Evolutionary conservation across 2,888 invertebrate species (phyloP).

Genomic region (Autographa pulchrina): DNA sequence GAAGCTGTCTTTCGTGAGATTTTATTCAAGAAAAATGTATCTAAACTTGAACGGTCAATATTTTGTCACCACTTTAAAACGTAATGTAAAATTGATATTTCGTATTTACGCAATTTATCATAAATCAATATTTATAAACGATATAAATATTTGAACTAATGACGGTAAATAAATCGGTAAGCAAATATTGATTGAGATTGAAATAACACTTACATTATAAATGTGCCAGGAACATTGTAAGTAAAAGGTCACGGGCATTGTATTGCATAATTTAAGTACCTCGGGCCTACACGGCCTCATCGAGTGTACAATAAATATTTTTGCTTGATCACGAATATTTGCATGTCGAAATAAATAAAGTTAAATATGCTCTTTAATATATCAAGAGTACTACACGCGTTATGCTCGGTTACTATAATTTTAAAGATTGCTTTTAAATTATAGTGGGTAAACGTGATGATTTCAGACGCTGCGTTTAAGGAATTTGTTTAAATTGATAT

Average conservation of each 20-base stretch:
- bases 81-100: neutral
- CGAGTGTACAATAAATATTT: slow-evolving; percentile 79
- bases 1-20: too few relatives aligned
- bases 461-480: slow-evolving; percentile 32
- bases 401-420: slow-evolving; percentile 35
- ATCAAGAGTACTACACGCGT: slow-evolving; percentile 37
- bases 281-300: slow-evolving; percentile 62
- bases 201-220: slow-evolving; percentile 33
- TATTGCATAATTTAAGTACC: slow-evolving; percentile 65
- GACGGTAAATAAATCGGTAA: neutral
- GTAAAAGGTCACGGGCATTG: slow-evolving; percentile 67
- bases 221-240: slow-evolving; percentile 30
- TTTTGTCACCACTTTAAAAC: neutral
- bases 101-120: neutral
- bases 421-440: slow-evolving; percentile 45
- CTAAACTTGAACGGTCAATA: too few relatives aligned
- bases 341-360: slow-evolving; percentile 58
- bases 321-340: slow-evolving; percentile 70
- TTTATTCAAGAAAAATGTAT: too few relatives aligned
- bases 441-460: slow-evolving; percentile 28
- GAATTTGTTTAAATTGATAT: slow-evolving; percentile 31
- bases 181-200: slow-evolving; percentile 27
- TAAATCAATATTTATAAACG: neutral
- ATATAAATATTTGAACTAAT: neutral
- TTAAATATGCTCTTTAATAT: slow-evolving; percentile 40